Base-by-base conservation (phyloP, 2,797 vertebrate genomes). In the Cercopithecus mitis region DNA sequence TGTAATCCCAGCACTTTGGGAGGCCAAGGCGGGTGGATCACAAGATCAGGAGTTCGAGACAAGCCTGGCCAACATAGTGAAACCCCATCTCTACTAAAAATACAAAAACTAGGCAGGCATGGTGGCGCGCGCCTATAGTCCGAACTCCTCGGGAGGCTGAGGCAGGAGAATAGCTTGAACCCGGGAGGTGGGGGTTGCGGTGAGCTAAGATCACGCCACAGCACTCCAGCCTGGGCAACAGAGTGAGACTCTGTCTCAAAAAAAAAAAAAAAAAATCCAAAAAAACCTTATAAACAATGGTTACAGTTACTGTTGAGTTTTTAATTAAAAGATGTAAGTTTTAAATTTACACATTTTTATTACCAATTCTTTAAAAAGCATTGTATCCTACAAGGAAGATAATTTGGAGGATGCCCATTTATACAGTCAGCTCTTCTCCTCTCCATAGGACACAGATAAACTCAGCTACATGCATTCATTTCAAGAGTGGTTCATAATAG, bases 81-180 rank as follows among this genome's bases (percentile, higher is more conserved):
- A 55, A 55, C 52, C 52, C 52, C 20, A 22, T 55, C 20, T 20
- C 52, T 55, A 22, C 52, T 55, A 7, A 55, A 55, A 55, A 55
- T 22, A 55, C 52, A 55, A 55, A 55, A 55, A 55, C 3, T 55
- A 55, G 52, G 19, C 52, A 0, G 8, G 52, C 52, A 55, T 55
- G 52, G 20, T 55, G 52, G 52, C 20, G 0, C 7, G 0, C 0
- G 0, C 52, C 52, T 55, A 0, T 55, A 55, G 20, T 55, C 7
- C 2, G 7, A 55, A 55, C 20, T 55, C 20, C 20, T 55, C 7
- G 7, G 52, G 52, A 55, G 20, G 2, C 52, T 55, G 20, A 55
- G 52, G 52, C 52, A 22, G 7, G 7, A 55, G 52, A 55, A 55
- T 3, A 55, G 52, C 52, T 22, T 55, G 20, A 55, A 55, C 7